phyloP scores from a whole-genome alignment of 2,113 vertebrate species.

The Protobothrops flavoviridis region DNA sequence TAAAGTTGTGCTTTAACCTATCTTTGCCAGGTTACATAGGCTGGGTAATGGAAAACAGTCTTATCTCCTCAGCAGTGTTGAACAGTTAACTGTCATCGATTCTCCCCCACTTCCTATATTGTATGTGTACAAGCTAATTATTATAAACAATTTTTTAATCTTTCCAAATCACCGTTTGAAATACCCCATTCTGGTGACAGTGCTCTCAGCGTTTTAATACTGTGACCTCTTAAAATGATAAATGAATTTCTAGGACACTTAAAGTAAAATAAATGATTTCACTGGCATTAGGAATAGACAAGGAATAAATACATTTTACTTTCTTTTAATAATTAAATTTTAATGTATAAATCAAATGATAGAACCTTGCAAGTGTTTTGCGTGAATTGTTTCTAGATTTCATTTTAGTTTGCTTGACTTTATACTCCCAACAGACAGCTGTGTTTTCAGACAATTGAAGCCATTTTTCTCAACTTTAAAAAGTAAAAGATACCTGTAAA shows the following conservation, averaged over 20 bases:
- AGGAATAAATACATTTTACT: background rate
- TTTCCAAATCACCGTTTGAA: background rate
- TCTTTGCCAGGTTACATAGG: background rate
- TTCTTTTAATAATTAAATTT: background rate
- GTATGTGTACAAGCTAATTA: background rate
- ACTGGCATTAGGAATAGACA: background rate
- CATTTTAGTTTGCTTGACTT: background rate
- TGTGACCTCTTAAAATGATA: background rate
- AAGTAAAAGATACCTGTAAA: background rate
- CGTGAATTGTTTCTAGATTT: background rate
- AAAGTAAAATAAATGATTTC: background rate
- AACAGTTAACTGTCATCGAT: background rate
- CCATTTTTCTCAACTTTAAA: background rate
- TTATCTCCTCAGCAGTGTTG: background rate
- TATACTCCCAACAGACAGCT: background rate
- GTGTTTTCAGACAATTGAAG: background rate
- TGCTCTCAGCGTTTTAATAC: background rate
- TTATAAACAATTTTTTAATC: background rate
- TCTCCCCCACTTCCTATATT: background rate
- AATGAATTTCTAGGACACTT: background rate
- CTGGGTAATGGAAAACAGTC: background rate
- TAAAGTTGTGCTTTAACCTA: background rate
- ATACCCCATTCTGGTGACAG: background rate
- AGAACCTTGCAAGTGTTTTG: background rate
- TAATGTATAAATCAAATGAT: background rate